Evolutionary conservation across 2,888 invertebrate genomes (phyloP), one percentile per base, ranked within the genome.

Genomic region (Glaucopsyche alexis): DNA sequence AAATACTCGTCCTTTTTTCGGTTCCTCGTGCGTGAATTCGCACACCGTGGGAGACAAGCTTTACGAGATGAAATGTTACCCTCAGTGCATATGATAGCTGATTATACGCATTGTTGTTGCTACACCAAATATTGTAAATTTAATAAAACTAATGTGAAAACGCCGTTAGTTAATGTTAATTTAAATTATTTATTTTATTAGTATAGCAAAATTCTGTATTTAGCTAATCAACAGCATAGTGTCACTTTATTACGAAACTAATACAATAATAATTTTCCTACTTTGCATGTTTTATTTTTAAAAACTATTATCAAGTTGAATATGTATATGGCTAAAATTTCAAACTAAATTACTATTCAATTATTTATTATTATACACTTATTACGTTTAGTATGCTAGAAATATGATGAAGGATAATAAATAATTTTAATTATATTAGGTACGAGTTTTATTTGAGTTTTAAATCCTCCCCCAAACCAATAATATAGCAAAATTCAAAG

Each of bases 341-440:
- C 87, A 86, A 91, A 90, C 87, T 92, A 91, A 93, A 91, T 90
- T 89, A 92, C 86, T 91, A 93, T 92, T 92, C 92, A 92, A 93
- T 93, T 93, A 93, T 93, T 92, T 92, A 91, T 90, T 90, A 91
- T 93, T 93, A 93, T 93, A 93, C 93, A 93, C 91, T 93, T 93
- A 93, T 93, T 93, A 93, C 89, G 93, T 93, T 93, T 93, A 93
- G 93, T 93, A 93, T 93, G 93, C 93, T 93, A 93, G 93, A 91
- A 89, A 91, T 93, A 93, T 93, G 91, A 93, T 90, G 93, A 92
- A 93, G 87, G 93, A 93, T 93, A 93, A 93, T 93, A 93, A 93
- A 93, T 93, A 93, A 93, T 93, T 93, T 93, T 93, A 93, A 93
- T 93, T 93, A 93, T 93, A 93, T 91, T 91, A 92, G 83, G 85